phyloP scores from a whole-genome alignment of 2,888 invertebrate species.

The Diadromus collaris region DNA sequence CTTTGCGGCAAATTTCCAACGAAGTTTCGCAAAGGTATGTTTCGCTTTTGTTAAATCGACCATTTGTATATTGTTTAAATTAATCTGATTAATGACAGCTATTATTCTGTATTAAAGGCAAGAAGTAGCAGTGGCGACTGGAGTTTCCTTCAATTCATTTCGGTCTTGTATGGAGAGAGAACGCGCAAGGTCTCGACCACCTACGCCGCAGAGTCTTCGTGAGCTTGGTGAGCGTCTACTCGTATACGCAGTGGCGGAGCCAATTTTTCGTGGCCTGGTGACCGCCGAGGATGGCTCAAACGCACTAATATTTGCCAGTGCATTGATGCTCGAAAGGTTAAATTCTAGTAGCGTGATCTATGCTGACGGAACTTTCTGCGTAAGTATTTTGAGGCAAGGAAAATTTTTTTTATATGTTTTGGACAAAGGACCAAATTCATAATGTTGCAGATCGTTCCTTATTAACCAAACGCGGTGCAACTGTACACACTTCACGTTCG shows the following conservation, averaged over 20 bases:
- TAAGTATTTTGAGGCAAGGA: constrained; percentile 18
- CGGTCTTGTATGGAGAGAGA: constrained; percentile 7
- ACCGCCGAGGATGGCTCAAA: constrained; percentile 36
- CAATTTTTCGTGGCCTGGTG: constrained; percentile 40
- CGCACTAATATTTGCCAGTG: constrained; percentile 47
- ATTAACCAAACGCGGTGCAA: constrained; percentile 1
- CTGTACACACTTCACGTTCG: constrained; percentile 36
- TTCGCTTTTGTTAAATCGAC: neutral
- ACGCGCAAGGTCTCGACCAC: neutral
- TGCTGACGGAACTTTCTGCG: constrained; percentile 54
- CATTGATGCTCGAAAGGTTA: constrained; percentile 29
- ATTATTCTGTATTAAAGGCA: constrained; percentile 2
- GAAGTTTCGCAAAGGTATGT: neutral
- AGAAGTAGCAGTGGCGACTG: constrained; percentile 3
- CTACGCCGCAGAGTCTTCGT: constrained; percentile 21
- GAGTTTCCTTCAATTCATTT: neutral
- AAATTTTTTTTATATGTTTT: neutral
- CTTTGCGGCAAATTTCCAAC: too few species aligned
- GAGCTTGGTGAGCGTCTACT: constrained; percentile 12
- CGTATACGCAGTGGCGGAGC: neutral
- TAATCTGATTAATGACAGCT: neutral
- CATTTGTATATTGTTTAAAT: neutral
- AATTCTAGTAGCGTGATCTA: constrained; percentile 36
- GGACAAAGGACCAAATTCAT: neutral
- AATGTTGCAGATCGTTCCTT: constrained; percentile 28